These are phyloP conservation scores for Caenorhabditis remanei DNA, from an alignment of 1,140 invertebrate genomes.

Conservation along the genomic window DNA sequence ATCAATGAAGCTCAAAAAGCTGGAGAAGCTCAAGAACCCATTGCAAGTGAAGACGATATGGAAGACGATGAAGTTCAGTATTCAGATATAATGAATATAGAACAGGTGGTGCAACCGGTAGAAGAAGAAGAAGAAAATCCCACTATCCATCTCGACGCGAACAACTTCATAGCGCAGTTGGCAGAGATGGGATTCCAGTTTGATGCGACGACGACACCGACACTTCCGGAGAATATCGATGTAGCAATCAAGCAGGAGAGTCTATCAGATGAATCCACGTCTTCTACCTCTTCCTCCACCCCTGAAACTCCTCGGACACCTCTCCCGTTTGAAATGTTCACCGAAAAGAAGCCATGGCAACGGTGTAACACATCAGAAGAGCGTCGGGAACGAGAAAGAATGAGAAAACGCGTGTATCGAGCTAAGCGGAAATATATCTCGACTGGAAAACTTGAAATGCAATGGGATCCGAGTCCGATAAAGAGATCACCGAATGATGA, in stretches of 20 bases:
- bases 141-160: neutral
- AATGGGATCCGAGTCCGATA: slow-evolving; percentile 27
- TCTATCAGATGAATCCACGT: slow-evolving; percentile 23
- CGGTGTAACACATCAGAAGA: slow-evolving; percentile 12
- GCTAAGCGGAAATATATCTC: slow-evolving; percentile 25
- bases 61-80: neutral
- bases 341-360: slow-evolving; percentile 23
- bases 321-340: neutral
- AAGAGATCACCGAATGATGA: slow-evolving; percentile 16
- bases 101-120: neutral
- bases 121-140: neutral
- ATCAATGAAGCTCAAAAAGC: neutral
- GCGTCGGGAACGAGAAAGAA: slow-evolving; percentile 15
- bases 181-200: slow-evolving; percentile 13
- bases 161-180: neutral
- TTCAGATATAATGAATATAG: neutral
- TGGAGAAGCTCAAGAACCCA: neutral
- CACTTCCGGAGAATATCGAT: neutral
- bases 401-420: slow-evolving; percentile 29
- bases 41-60: neutral
- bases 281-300: neutral
- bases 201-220: neutral
- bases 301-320: neutral
- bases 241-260: neutral
- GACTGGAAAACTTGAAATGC: slow-evolving; percentile 34